phyloP scores from a whole-genome alignment of 1,140 invertebrate species.

The Calephelis nemesis region DNA sequence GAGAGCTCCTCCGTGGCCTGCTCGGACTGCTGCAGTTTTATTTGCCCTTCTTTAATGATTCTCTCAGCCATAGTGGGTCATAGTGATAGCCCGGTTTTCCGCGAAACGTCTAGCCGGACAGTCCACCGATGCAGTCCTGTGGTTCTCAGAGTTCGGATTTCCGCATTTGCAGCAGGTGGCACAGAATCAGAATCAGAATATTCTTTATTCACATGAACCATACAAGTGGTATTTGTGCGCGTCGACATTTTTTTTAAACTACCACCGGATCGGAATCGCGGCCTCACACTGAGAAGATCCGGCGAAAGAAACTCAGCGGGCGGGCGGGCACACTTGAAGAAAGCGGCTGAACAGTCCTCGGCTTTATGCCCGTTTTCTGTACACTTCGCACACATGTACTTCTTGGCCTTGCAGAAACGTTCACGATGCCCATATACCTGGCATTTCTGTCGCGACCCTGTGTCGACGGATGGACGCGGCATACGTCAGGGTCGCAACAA shows the following conservation, averaged over 20 bases:
- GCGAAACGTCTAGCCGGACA: constrained; percentile 25
- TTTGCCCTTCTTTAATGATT: constrained; percentile 19
- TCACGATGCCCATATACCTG: constrained; percentile 30
- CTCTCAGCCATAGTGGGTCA: constrained; percentile 14
- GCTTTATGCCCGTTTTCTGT: constrained; percentile 20
- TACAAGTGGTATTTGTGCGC: too few species aligned
- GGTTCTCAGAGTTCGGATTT: not conserved
- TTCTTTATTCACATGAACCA: too few species aligned
- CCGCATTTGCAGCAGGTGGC: constrained; percentile 27
- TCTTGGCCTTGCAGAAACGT: constrained; percentile 26
- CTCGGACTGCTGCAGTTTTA: constrained; percentile 24
- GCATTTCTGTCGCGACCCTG: too few species aligned
- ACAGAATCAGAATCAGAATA: too few species aligned
- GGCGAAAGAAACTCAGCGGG: too few species aligned
- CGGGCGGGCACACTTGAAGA: constrained; percentile 3
- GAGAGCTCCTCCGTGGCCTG: constrained; percentile 32
- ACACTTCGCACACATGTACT: constrained; percentile 26
- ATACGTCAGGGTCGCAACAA: too few species aligned
- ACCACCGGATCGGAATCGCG: too few species aligned
- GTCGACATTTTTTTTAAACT: too few species aligned
- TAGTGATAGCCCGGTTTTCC: not conserved
- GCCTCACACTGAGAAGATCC: too few species aligned
- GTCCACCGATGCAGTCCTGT: not conserved
- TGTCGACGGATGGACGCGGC: too few species aligned
- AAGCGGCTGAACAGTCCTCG: constrained; percentile 1